A percentile compares a stretch with the other conserved stretches of the same genome.
phyloP scores from a whole-genome alignment of 2,888 invertebrate species.

The Alcis repandata region DNA sequence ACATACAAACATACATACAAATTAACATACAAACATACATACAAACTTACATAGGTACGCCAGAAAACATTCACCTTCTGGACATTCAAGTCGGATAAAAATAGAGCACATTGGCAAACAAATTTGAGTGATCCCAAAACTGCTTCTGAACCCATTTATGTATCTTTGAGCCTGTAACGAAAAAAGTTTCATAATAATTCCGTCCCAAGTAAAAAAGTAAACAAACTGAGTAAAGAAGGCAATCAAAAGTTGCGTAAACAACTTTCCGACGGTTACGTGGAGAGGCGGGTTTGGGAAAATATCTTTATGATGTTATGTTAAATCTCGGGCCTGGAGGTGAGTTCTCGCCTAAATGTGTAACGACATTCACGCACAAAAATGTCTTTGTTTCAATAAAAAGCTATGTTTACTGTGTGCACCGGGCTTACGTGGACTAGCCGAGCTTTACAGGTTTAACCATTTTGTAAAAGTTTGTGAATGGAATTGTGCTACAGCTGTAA shows the following conservation, averaged over 20 bases:
- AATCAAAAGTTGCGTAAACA: constrained; percentile 84
- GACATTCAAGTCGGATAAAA: constrained; percentile 48
- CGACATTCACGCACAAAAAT: constrained; percentile 52
- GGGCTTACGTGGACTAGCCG: constrained; percentile 15
- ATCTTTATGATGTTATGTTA: constrained; percentile 67
- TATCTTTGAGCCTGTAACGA: constrained; percentile 77
- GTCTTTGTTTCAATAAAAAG: constrained; percentile 51
- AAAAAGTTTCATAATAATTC: constrained; percentile 82
- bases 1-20: too few relatives aligned
- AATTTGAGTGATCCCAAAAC: constrained; percentile 63
- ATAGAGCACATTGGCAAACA: constrained; percentile 63
- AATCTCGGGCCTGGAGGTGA: constrained; percentile 60
- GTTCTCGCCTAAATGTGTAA: constrained; percentile 59
- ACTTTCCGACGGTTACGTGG: constrained; percentile 74
- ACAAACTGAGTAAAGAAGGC: constrained; percentile 79
- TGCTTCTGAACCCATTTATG: constrained; percentile 74
- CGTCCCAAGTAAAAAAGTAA: constrained; percentile 80
- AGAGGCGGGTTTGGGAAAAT: constrained; percentile 60
- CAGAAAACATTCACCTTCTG: neutral
- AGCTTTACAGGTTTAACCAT: constrained; percentile 6
- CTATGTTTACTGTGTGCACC: constrained; percentile 37
- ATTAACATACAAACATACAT: too few relatives aligned
- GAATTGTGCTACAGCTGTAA: constrained; percentile 3
- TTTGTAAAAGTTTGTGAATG: neutral
- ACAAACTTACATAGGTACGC: too few relatives aligned